Evolutionary conservation across 2,888 invertebrate genomes (phyloP).

Genomic region (Aplocera efformata): DNA sequence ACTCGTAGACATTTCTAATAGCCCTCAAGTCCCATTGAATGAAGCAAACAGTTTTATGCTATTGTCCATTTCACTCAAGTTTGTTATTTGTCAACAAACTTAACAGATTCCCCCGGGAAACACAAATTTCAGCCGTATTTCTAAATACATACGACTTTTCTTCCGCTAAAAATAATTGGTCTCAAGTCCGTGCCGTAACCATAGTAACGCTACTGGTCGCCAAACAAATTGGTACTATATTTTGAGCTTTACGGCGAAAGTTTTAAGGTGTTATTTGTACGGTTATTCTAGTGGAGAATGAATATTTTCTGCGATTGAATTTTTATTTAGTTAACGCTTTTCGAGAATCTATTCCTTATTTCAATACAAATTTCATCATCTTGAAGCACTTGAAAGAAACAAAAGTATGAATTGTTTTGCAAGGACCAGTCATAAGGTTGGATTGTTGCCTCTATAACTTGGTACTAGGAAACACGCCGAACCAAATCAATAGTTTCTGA

Average conservation of each 20-base stretch:
- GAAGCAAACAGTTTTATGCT: slow-evolving; percentile 73
- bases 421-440: no score
- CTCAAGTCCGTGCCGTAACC: slow-evolving; percentile 62
- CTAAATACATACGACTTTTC: slow-evolving; percentile 10
- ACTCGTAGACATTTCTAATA: slow-evolving; percentile 73
- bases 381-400: no score
- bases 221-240: slow-evolving; percentile 32
- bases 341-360: slow-evolving; percentile 9
- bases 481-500: no score
- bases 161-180: slow-evolving; percentile 28
- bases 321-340: slow-evolving; percentile 39
- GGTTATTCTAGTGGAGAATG: slow-evolving; percentile 24
- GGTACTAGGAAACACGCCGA: no score
- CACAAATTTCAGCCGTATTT: slow-evolving; percentile 31
- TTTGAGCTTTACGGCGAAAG: slow-evolving; percentile 21
- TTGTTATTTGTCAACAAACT: slow-evolving; percentile 50
- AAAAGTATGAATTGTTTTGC: no score
- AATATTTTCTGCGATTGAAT: slow-evolving; percentile 43
- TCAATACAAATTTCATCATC: slow-evolving; percentile 1
- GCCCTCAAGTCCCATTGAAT: slow-evolving; percentile 67
- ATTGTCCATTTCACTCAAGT: slow-evolving; percentile 67
- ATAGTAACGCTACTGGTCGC: slow-evolving; percentile 53
- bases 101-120: slow-evolving; percentile 23
- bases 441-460: no score
- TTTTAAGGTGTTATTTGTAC: slow-evolving; percentile 17